These are phyloP conservation scores for Mastomys coucha DNA, from an alignment of 2,113 vertebrate genomes.

Conservation along the genomic window DNA sequence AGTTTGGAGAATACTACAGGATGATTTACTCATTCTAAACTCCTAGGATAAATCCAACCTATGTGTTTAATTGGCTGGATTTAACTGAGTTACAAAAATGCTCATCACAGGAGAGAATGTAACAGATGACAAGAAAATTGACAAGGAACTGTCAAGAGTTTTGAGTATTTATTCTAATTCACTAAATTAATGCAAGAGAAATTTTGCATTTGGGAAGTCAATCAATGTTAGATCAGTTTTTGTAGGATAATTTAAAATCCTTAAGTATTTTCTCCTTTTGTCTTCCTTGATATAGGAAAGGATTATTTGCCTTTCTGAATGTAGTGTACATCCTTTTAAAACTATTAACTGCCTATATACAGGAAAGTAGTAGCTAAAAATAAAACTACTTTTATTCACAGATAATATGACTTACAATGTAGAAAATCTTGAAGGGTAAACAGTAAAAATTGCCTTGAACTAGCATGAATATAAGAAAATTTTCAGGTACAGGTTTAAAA, in stretches of 20 bases:
- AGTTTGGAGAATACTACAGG: background rate
- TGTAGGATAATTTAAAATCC: constrained; percentile 61
- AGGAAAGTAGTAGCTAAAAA: background rate
- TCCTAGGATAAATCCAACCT: background rate
- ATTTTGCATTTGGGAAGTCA: constrained; percentile 54
- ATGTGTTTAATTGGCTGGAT: background rate
- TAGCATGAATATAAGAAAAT: background rate
- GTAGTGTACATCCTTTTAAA: constrained; percentile 64
- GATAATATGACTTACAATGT: background rate
- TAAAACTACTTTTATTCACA: background rate
- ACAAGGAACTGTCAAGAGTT: background rate
- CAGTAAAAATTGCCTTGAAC: background rate
- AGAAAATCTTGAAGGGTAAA: background rate
- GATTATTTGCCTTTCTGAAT: constrained; percentile 62
- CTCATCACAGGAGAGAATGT: background rate
- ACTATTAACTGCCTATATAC: background rate
- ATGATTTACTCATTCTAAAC: background rate
- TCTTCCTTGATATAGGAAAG: constrained; percentile 55
- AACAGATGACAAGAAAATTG: background rate
- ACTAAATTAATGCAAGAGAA: background rate
- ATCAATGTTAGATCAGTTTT: constrained; percentile 73
- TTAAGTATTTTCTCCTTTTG: constrained; percentile 51
- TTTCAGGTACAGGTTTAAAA: background rate
- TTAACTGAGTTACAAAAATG: background rate
- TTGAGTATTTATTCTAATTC: background rate